Conservation (phyloP, 2,888 invertebrate species). For the Thelaira solivaga region DNA sequence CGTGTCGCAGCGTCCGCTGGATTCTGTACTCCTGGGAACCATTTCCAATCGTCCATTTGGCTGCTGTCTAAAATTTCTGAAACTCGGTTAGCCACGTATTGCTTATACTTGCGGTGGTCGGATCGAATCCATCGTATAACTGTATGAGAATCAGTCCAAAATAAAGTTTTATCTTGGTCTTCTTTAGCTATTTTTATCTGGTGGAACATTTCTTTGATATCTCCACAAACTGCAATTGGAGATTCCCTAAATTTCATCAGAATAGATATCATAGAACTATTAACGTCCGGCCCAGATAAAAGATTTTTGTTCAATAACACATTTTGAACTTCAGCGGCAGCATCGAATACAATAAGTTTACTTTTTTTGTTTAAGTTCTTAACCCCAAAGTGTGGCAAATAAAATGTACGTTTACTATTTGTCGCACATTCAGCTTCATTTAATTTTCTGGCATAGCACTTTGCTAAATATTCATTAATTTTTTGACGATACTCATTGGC, state of each 20-base stretch:
- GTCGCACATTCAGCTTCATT: neutral
- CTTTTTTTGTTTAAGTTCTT: neutral
- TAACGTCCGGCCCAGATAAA: constrained; percentile 66
- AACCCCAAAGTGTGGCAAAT: constrained; percentile 47
- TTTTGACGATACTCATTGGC: constrained; percentile 17
- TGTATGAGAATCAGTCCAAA: constrained; percentile 45
- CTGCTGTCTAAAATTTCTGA: constrained; percentile 23
- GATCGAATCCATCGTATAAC: constrained; percentile 46
- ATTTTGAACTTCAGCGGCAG: constrained; percentile 64
- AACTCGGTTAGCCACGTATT: constrained; percentile 40
- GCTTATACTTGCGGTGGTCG: constrained; percentile 46
- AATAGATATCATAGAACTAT: constrained; percentile 65
- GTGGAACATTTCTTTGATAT: constrained; percentile 71
- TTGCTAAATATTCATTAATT: constrained; percentile 35
- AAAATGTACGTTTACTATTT: neutral
- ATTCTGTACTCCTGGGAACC: constrained; percentile 3
- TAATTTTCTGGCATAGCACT: constrained; percentile 30
- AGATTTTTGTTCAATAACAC: constrained; percentile 66
- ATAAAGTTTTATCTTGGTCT: neutral
- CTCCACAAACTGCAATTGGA: constrained; percentile 65
- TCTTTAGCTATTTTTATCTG: constrained; percentile 64
- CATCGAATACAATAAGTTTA: constrained; percentile 68
- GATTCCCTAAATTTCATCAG: constrained; percentile 68
- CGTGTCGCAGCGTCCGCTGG: constrained; percentile 3
- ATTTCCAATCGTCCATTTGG: neutral